Base-by-base conservation (phyloP, 2,113 vertebrate genomes). In the Pomatorhinus ruficollis region DNA sequence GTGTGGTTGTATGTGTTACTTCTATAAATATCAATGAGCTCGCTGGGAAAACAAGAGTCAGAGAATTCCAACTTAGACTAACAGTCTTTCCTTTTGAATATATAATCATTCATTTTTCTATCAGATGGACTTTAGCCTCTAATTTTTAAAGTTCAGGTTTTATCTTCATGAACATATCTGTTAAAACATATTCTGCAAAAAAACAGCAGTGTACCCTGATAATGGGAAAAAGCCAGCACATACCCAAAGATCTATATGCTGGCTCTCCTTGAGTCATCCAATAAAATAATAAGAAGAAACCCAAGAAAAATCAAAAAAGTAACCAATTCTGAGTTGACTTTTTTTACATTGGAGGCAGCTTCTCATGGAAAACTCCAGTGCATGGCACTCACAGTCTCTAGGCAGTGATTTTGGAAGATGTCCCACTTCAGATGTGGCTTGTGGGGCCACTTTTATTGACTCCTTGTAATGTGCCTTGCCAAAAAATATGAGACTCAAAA, bases 401-500 rank as follows among this genome's bases (percentile, higher is more conserved):
- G 56, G 63, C 66, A 91, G 91, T 63, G 5, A 42, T 92, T 92
- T 83, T 92, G 82, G 49, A 33, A 87, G 47, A 66, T 82, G 40
- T 68, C 54, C 91, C 63, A 44, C 83, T 86, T 16, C 69, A 92
- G 89, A 83, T 56, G 56, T 47, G 82, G 53, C 74, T 53, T 61
- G 60, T 69, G 56, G 53, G 56, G 57, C 44, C 74, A 85, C 57
- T 90, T 94, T 94, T 75, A 84, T 94, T 93, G 97, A 78, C 42
- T 90, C 92, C 78, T 92, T 91, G 60, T 50, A 60, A 35, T 21
- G 66, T 44, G 50, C 76, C 92, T 78, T 91, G 90, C 84, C 95
- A 98, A 97, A 92, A 94, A 96, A 95, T 64, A 31, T 28, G 78
- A 97, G 87, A 84, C 91, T 96, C 93, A 72, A 96, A 72, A 96